Conservation (phyloP, 2,797 vertebrate species). For the Cetoscarus ocellatus region DNA sequence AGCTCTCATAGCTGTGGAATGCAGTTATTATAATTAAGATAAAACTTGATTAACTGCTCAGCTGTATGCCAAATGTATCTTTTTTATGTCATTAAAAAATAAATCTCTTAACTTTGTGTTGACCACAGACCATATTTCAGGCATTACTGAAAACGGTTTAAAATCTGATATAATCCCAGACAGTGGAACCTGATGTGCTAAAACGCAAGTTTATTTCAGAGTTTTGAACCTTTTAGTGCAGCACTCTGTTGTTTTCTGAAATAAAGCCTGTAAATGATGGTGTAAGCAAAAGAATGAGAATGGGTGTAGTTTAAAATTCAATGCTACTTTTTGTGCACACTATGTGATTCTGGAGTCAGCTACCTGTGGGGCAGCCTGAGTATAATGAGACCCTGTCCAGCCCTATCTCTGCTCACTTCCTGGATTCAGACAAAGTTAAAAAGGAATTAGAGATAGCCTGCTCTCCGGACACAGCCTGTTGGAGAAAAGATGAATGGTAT, state of each 20-base stretch:
- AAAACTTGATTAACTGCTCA: no score
- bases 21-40: no score
- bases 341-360: conserved; percentile 63
- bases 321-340: conserved; percentile 60
- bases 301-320: conserved; percentile 44
- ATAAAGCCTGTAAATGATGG: conserved; percentile 4
- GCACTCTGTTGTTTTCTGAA: not conserved
- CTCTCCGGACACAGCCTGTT: conserved; percentile 74
- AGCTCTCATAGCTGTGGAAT: no score
- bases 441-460: conserved; percentile 77
- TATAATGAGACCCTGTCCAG: conserved; percentile 75
- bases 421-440: conserved; percentile 73
- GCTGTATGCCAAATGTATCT: no score
- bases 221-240: no score
- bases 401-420: conserved; percentile 67
- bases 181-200: no score
- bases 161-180: no score
- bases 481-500: conserved; percentile 75
- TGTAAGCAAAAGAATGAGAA: conserved; percentile 21
- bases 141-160: no score
- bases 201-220: no score
- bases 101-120: no score
- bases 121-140: no score
- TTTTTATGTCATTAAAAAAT: no score
- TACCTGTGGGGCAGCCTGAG: conserved; percentile 70